Percentiles rank a stretch among this genome's conserved stretches.
phyloP scores from a whole-genome alignment of 2,113 vertebrate genomes.

The Mystacornis crossleyi region DNA sequence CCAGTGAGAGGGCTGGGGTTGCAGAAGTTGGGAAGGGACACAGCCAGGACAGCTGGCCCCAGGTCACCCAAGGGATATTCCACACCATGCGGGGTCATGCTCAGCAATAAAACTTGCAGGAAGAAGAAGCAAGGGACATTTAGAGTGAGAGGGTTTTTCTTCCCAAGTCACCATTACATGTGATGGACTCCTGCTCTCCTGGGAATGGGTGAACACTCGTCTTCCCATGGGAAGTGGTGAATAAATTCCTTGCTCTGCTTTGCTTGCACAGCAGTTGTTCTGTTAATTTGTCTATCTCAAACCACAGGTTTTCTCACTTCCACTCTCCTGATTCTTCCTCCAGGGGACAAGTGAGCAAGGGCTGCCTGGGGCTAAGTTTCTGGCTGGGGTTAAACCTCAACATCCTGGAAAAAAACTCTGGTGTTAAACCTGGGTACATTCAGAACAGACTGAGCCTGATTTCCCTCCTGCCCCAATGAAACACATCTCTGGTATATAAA shows the following conservation, averaged over 20 bases:
- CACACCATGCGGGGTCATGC: neutral
- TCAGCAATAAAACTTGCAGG: neutral
- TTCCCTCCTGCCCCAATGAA: neutral
- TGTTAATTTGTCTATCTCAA: neutral
- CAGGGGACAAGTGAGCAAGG: too few species aligned
- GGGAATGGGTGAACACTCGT: neutral
- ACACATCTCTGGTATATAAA: neutral
- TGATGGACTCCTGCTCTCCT: neutral
- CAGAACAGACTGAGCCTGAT: neutral
- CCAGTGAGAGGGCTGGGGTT: accelerated
- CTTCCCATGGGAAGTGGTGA: neutral
- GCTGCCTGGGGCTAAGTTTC: too few species aligned
- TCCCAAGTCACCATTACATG: neutral
- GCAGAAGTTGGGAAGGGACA: neutral
- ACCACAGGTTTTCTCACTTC: neutral
- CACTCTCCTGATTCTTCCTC: neutral
- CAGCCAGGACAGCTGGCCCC: neutral
- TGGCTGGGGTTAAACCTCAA: too few species aligned
- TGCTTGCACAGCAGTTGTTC: neutral
- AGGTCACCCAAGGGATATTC: neutral
- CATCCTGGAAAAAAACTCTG: neutral
- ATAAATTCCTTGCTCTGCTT: neutral
- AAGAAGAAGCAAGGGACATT: neutral
- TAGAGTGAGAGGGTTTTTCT: neutral
- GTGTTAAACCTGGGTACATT: neutral